Evolutionary conservation across 2,888 invertebrate species (phyloP).

Genomic region (Apodemia duryi): DNA sequence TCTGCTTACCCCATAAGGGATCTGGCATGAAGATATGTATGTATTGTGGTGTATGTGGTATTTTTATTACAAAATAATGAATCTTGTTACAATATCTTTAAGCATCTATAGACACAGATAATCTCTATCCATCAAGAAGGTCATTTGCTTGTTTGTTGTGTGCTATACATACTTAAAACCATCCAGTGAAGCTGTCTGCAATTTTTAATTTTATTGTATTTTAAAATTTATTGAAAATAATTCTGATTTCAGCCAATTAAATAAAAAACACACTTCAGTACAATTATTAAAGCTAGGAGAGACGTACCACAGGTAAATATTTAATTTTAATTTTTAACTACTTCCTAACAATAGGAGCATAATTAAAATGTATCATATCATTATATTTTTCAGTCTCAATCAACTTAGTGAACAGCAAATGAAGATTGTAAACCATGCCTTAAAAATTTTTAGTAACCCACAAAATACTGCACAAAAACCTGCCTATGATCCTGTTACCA

Average conservation of each 20-base stretch:
- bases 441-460: slow-evolving; percentile 61
- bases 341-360: too few species aligned
- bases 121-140: too few species aligned
- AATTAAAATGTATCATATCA: neutral
- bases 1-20: too few species aligned
- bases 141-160: too few species aligned
- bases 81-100: too few species aligned
- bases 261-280: slow-evolving; percentile 58
- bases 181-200: too few species aligned
- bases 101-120: too few species aligned
- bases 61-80: too few species aligned
- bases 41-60: too few species aligned
- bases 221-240: neutral
- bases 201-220: neutral
- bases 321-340: neutral
- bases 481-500: slow-evolving; percentile 62
- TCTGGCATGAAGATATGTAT: too few species aligned
- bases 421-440: slow-evolving; percentile 65
- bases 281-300: slow-evolving; percentile 67
- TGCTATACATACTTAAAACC: too few species aligned
- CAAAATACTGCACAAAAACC: slow-evolving; percentile 54
- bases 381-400: slow-evolving; percentile 51
- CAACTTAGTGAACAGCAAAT: slow-evolving; percentile 61
- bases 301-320: slow-evolving; percentile 65
- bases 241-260: slow-evolving; percentile 40